Percentiles rank a stretch among this genome's conserved stretches.
These are phyloP conservation scores for Ascaphus truei DNA, from an alignment of 2,113 vertebrate genomes.

Conservation along the genomic window DNA sequence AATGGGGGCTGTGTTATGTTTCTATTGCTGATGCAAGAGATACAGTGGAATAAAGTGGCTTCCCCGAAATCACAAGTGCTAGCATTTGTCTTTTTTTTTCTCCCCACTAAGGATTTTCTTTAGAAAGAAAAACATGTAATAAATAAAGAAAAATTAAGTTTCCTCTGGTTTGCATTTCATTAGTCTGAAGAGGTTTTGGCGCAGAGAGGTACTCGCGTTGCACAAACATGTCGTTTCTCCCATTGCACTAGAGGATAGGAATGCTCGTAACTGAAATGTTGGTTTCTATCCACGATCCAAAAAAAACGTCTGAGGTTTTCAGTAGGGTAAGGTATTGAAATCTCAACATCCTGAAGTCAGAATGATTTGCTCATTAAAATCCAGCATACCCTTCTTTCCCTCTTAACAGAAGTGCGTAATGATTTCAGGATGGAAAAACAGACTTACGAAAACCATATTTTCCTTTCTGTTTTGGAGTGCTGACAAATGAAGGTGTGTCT, in stretches of 20 bases:
- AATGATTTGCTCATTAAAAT: slow-evolving; percentile 70
- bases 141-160: background rate
- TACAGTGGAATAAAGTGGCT: too few species aligned
- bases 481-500: slow-evolving; percentile 7
- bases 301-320: slow-evolving; percentile 61
- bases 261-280: slow-evolving; percentile 66
- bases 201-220: slow-evolving; percentile 49
- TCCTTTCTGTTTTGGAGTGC: slow-evolving; percentile 8
- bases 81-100: too few species aligned
- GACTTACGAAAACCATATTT: slow-evolving; percentile 23
- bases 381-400: slow-evolving; percentile 57
- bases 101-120: background rate
- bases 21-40: too few species aligned
- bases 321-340: slow-evolving; percentile 59
- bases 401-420: slow-evolving; percentile 43
- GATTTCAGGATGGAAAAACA: slow-evolving; percentile 61
- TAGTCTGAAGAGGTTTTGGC: slow-evolving; percentile 44
- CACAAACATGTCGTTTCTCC: slow-evolving; percentile 67
- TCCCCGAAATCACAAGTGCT: too few species aligned
- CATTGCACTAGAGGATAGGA: slow-evolving; percentile 67
- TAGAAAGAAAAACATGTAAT: too few species aligned
- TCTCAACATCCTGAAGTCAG: slow-evolving; percentile 59
- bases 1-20: too few species aligned
- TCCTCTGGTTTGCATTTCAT: slow-evolving; percentile 18
- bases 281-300: slow-evolving; percentile 63